These are phyloP conservation scores for Remorina albescens DNA, from an alignment of 2,797 vertebrate genomes.

Conservation along the genomic window DNA sequence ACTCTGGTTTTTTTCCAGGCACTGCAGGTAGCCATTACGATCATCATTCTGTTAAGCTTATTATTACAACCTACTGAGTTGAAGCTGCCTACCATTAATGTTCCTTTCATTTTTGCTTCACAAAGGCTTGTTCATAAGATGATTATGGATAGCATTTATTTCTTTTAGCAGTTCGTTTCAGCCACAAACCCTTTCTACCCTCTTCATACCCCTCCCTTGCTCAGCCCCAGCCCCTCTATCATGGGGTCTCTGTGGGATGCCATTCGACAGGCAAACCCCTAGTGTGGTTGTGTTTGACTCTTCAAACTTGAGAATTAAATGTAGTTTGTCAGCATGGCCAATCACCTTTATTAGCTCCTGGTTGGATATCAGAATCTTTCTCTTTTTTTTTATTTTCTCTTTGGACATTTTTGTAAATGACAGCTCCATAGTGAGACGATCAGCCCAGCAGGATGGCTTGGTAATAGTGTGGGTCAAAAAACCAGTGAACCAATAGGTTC, in stretches of 20 bases:
- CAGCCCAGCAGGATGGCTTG: conserved; percentile 29
- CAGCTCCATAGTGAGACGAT: conserved; percentile 22
- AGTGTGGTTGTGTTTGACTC: conserved; percentile 91
- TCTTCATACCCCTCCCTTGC: conserved; percentile 56
- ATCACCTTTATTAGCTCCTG: conserved; percentile 86
- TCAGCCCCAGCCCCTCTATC: conserved; percentile 68
- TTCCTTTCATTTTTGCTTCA: conserved; percentile 47
- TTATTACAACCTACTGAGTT: conserved; percentile 78
- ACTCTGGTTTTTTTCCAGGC: conserved; percentile 82
- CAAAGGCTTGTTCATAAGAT: conserved; percentile 71
- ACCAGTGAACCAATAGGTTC: conserved; percentile 21
- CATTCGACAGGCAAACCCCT: conserved; percentile 91
- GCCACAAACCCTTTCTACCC: conserved; percentile 73
- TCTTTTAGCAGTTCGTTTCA: conserved; percentile 76
- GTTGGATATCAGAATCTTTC: conserved; percentile 77
- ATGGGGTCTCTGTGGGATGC: conserved; percentile 91
- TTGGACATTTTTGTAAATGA: conserved; percentile 55
- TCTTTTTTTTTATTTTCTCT: conserved; percentile 42
- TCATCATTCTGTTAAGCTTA: conserved; percentile 76
- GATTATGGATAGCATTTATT: conserved; percentile 77
- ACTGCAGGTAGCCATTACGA: conserved; percentile 90
- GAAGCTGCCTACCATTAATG: conserved; percentile 46
- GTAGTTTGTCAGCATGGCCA: conserved; percentile 90
- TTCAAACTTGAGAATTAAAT: conserved; percentile 92
- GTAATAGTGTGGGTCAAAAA: conserved; percentile 37